Percentiles rank a stretch among this genome's conserved stretches.
phyloP scores from a whole-genome alignment of 2,888 invertebrate species.

The Theristus sp. region DNA sequence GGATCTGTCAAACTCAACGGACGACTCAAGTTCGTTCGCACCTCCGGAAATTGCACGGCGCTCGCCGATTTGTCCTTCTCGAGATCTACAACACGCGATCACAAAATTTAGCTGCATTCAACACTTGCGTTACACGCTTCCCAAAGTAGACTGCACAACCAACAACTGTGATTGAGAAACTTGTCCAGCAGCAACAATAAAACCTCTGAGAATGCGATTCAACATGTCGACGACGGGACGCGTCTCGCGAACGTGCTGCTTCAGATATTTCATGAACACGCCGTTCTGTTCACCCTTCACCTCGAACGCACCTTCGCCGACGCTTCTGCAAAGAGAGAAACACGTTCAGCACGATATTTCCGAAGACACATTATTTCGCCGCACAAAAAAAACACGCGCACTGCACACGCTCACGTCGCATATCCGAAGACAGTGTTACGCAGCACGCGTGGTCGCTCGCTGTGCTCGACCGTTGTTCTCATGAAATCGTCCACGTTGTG shows the following conservation, averaged over 20 bases:
- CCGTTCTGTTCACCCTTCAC: conserved; percentile 27
- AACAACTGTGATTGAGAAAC: neutral
- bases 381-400: neutral
- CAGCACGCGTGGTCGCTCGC: conserved; percentile 14
- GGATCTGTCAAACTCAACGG: conserved; percentile 29
- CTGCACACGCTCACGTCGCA: conserved; percentile 14
- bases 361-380: too few relatives aligned
- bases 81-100: conserved; percentile 19
- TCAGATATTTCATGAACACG: conserved; percentile 28
- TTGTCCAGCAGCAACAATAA: neutral
- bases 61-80: conserved; percentile 23
- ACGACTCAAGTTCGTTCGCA: conserved; percentile 27
- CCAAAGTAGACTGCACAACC: conserved; percentile 1
- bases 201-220: conserved; percentile 21
- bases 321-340: conserved; percentile 12
- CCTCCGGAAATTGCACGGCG: conserved; percentile 30
- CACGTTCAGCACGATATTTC: neutral
- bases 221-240: conserved; percentile 22
- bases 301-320: conserved; percentile 28
- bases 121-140: too few relatives aligned
- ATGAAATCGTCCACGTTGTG: conserved; percentile 12
- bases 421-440: conserved; percentile 27
- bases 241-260: conserved; percentile 16
- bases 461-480: conserved; percentile 17
- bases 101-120: too few relatives aligned